Percentiles rank a stretch among this genome's conserved stretches.
Conservation (phyloP, 2,888 invertebrate species). For the Ectemnius continuus region DNA sequence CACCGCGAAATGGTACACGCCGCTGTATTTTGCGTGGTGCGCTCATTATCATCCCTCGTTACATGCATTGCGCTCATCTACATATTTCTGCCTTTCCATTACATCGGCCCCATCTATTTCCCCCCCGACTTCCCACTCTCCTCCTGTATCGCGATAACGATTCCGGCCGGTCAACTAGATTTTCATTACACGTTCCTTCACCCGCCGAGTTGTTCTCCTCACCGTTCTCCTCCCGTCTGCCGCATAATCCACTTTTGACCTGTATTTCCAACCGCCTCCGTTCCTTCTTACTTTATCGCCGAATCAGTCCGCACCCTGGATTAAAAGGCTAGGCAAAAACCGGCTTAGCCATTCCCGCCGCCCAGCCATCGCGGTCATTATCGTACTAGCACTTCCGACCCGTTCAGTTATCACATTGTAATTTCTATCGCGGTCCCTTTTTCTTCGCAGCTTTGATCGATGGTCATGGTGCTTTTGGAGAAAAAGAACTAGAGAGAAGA, state of each 20-base stretch:
- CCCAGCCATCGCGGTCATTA: no score
- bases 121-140: no score
- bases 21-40: constrained; percentile 10
- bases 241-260: constrained; percentile 13
- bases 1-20: constrained; percentile 28
- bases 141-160: constrained; percentile 37
- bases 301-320: no score
- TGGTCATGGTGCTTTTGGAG: background rate
- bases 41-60: constrained; percentile 21
- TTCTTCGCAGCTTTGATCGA: no score
- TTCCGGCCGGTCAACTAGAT: constrained; percentile 32
- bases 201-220: background rate
- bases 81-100: constrained; percentile 22
- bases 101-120: constrained; percentile 22
- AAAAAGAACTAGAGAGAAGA: no score
- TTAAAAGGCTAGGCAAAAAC: no score
- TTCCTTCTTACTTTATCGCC: background rate
- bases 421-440: no score
- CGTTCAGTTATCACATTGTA: no score
- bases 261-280: constrained; percentile 18
- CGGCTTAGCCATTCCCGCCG: no score
- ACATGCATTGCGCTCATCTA: constrained; percentile 3
- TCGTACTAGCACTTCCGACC: no score
- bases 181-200: constrained; percentile 39
- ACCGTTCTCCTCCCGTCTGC: background rate